Base-by-base conservation (phyloP, 2,797 vertebrate species). In the Lepilemur septentrionalis region DNA sequence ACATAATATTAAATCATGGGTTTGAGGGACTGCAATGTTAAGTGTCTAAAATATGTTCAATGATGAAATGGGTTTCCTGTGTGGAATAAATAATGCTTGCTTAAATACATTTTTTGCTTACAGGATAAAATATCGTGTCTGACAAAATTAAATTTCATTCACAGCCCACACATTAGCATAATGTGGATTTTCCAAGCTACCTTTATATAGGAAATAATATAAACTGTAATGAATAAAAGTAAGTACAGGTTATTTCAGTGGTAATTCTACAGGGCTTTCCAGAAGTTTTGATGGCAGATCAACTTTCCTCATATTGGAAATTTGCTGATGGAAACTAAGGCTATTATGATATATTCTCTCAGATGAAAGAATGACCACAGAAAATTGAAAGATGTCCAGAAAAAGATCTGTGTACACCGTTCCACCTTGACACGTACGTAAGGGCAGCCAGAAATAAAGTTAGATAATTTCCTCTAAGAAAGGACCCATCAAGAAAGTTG, bases 71-170 rank as follows among this genome's bases (percentile, higher is more conserved):
- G 43, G 30, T 79, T 96, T 94, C 70, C 85, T 95, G 10, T 84
- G 73, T 59, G 4, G 79, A 95, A 97, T 95, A 96, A 96, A 92
- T 83, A 93, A 92, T 94, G 88, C 91, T 85, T 91, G 69, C 91
- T 95, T 95, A 89, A 96, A 97, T 86, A 13, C 50, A 89, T 67
- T 91, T 95, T 95, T 94, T 97, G 67, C 41, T 97, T 94, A 94
- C 35, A 94, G 43, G 70, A 94, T 94, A 92, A 96, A 96, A 95
- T 91, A 94, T 80, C 52, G 18, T 93, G 14, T 61, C 85, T 90
- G 81, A 97, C 67, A 94, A 96, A 97, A 95, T 96, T 87, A 90
- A 96, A 92, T 95, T 97, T 81, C 50, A 70, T 93, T 78, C 30
- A 92, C 73, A 90, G 55, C 18, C 81, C 57, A 93, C 46, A 82